Base-by-base conservation (phyloP, 2,797 vertebrate genomes). In the Dipus sagitta region DNA sequence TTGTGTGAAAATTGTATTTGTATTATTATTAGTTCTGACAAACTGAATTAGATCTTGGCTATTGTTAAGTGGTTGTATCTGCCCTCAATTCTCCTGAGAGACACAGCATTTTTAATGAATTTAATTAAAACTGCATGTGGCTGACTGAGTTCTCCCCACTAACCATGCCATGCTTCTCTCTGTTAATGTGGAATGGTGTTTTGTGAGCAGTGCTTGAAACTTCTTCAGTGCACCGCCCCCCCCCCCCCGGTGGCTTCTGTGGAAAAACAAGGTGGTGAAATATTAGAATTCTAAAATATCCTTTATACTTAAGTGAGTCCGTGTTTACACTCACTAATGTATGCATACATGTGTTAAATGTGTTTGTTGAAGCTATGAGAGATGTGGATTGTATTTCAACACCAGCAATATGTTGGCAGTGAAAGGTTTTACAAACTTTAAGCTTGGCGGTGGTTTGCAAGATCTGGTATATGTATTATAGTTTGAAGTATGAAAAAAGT, bases 61-160 rank as follows among this genome's bases (percentile, higher is more conserved):
- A 95, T 98, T 98, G 97, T 98, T 98, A 97, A 98, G 97, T 97
- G 92, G 75, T 96, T 98, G 97, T 98, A 86, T 98, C 96, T 98
- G 96, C 96, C 96, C 98, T 97, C 94, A 97, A 98, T 97, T 97
- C 96, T 96, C 96, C 97, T 47, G 77, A 98, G 97, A 97, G 97
- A 98, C 97, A 97, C 97, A 98, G 97, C 93, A 97, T 98, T 98
- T 98, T 97, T 98, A 98, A 98, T 98, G 97, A 97, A 98, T 97
- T 98, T 98, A 98, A 98, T 98, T 98, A 98, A 98, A 98, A 97
- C 97, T 98, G 97, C 96, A 97, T 98, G 98, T 97, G 96, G 94
- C 97, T 97, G 97, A 97, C 97, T 92, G 96, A 94, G 87, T 96
- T 97, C 98, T 97, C 97, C 97, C 96, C 95, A 97, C 97, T 97